A percentile compares a stretch with the other conserved stretches of the same genome.
phyloP scores from a whole-genome alignment of 2,888 invertebrate genomes.

The Campopleginae sp. region DNA sequence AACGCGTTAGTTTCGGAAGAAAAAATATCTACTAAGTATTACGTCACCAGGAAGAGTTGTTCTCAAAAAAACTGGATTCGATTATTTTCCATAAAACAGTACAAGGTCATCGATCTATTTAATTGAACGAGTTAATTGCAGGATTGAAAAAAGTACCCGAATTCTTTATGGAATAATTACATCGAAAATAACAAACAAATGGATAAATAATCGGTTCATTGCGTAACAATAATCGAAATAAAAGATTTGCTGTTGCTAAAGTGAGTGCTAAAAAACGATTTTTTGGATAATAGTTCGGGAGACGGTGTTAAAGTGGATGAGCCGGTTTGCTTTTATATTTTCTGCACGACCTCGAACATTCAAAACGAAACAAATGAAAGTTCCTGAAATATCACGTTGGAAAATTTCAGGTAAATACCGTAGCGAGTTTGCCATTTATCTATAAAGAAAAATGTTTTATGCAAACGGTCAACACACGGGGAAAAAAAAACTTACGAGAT shows the following conservation, averaged over 20 bases:
- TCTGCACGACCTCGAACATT: slow-evolving; percentile 30
- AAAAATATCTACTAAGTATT: slow-evolving; percentile 9
- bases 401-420: slow-evolving; percentile 51
- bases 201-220: not conserved
- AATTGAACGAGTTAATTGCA: not conserved
- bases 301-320: slow-evolving; percentile 53
- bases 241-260: not conserved
- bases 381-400: not conserved
- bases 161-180: slow-evolving; percentile 2
- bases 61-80: not conserved
- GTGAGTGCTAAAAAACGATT: slow-evolving; percentile 35
- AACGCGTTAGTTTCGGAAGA: slow-evolving; percentile 8
- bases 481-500: not conserved
- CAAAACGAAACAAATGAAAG: slow-evolving; percentile 12
- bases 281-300: slow-evolving; percentile 1
- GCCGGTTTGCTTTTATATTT: slow-evolving; percentile 37
- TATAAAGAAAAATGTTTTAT: not conserved
- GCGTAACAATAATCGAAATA: not conserved
- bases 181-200: not conserved
- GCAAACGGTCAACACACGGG: not conserved
- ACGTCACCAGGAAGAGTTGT: not conserved
- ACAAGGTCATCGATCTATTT: not conserved
- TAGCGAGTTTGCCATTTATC: not conserved
- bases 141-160: not conserved
- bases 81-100: not conserved